Conservation (phyloP, 2,888 invertebrate species). For the Spatulosminthurus flaviceps region DNA sequence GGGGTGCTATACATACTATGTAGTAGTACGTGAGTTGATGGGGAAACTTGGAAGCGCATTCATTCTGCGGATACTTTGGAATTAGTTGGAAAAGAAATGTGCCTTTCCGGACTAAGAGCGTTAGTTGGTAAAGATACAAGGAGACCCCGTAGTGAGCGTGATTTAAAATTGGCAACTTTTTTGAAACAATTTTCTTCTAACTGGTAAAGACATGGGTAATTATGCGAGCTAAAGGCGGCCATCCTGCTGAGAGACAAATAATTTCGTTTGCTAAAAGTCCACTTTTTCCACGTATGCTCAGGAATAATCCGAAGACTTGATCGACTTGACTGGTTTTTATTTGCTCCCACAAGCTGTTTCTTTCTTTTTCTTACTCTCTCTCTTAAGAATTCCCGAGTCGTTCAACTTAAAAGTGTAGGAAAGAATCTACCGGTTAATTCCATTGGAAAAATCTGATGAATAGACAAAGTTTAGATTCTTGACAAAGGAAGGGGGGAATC, state of each 20-base stretch:
- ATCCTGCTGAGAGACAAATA: conserved; percentile 16
- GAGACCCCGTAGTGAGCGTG: not conserved
- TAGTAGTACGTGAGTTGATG: too few species aligned
- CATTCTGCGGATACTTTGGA: too few species aligned
- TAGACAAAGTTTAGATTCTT: not conserved
- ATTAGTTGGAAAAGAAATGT: too few species aligned
- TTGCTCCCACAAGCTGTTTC: not conserved
- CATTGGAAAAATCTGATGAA: not conserved
- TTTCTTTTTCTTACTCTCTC: not conserved
- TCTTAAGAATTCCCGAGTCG: not conserved
- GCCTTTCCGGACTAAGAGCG: not conserved
- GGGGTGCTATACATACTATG: too few species aligned
- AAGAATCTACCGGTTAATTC: not conserved
- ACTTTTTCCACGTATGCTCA: not conserved
- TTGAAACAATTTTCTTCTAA: not conserved
- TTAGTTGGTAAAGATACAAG: not conserved
- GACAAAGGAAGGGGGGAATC: not conserved
- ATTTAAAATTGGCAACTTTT: conserved; percentile 27
- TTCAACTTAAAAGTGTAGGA: not conserved
- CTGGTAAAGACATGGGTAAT: not conserved
- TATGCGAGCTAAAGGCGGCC: conserved; percentile 2
- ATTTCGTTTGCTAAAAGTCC: conserved; percentile 23
- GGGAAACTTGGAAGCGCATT: too few species aligned
- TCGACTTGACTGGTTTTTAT: not conserved
- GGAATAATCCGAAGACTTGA: not conserved